Evolutionary conservation across 2,888 invertebrate genomes (phyloP).

Genomic region (Drosophila multiciliata): DNA sequence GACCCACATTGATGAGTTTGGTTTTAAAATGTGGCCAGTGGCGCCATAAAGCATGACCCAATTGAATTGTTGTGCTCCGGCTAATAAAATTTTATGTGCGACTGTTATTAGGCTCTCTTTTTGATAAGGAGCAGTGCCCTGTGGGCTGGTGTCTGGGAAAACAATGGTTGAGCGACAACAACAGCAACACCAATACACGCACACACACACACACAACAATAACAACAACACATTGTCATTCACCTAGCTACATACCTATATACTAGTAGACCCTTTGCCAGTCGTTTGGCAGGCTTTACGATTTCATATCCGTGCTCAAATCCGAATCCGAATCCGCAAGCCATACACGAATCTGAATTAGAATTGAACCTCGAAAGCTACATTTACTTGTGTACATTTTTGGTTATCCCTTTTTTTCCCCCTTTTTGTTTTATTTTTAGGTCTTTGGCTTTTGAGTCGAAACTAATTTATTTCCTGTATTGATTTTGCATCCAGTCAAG

Average conservation of each 20-base stretch:
- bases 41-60: slow-evolving; percentile 75
- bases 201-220: slow-evolving; percentile 39
- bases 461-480: slow-evolving; percentile 77
- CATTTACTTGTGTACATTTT: slow-evolving; percentile 16
- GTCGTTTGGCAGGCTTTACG: slow-evolving; percentile 16
- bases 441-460: slow-evolving; percentile 56
- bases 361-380: slow-evolving; percentile 6
- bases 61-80: slow-evolving; percentile 73
- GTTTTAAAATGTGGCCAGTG: slow-evolving; percentile 52
- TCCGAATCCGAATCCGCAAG: slow-evolving; percentile 23
- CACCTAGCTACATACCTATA: neutral
- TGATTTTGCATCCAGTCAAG: slow-evolving; percentile 65
- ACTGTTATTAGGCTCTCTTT: slow-evolving; percentile 72
- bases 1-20: slow-evolving; percentile 54
- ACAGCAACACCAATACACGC: slow-evolving; percentile 4
- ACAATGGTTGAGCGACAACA: slow-evolving; percentile 33
- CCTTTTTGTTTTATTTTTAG: slow-evolving; percentile 7
- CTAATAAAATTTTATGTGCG: slow-evolving; percentile 78
- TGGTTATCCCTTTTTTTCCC: slow-evolving; percentile 6
- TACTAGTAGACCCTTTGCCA: slow-evolving; percentile 17
- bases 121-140: neutral
- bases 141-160: slow-evolving; percentile 1
- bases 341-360: slow-evolving; percentile 6
- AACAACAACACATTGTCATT: slow-evolving; percentile 25
- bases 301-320: slow-evolving; percentile 17